A percentile compares a stretch with the other conserved stretches of the same genome.
These are phyloP conservation scores for Monarcha castaneiventris DNA, from an alignment of 2,113 vertebrate genomes.

Conservation along the genomic window DNA sequence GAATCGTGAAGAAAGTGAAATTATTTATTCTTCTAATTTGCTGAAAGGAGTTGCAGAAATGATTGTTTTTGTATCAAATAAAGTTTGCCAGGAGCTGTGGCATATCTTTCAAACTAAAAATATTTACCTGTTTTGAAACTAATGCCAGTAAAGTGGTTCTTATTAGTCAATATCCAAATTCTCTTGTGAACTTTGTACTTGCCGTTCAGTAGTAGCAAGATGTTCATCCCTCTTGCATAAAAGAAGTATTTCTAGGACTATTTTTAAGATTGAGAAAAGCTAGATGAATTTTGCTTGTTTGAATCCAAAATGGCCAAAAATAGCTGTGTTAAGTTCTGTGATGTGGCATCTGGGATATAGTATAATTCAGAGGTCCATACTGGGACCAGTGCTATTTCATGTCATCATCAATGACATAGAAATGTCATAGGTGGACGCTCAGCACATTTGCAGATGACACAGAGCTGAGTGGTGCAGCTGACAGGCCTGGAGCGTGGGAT, in stretches of 20 bases:
- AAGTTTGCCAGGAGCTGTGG: neutral
- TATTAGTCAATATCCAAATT: neutral
- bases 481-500: neutral
- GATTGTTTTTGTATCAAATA: neutral
- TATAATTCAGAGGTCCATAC: neutral
- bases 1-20: neutral
- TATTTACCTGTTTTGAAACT: neutral
- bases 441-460: neutral
- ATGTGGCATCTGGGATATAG: neutral
- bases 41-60: neutral
- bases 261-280: neutral
- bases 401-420: neutral
- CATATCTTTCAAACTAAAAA: neutral
- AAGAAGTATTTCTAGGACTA: neutral
- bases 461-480: neutral
- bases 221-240: neutral
- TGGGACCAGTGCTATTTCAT: neutral
- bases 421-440: neutral
- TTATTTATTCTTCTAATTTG: neutral
- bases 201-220: neutral
- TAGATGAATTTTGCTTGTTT: neutral
- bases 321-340: neutral
- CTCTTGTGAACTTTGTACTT: neutral
- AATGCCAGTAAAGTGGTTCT: neutral
- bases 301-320: neutral